These are phyloP conservation scores for Crocidura indochinensis DNA, from an alignment of 2,797 vertebrate species.

Conservation along the genomic window DNA sequence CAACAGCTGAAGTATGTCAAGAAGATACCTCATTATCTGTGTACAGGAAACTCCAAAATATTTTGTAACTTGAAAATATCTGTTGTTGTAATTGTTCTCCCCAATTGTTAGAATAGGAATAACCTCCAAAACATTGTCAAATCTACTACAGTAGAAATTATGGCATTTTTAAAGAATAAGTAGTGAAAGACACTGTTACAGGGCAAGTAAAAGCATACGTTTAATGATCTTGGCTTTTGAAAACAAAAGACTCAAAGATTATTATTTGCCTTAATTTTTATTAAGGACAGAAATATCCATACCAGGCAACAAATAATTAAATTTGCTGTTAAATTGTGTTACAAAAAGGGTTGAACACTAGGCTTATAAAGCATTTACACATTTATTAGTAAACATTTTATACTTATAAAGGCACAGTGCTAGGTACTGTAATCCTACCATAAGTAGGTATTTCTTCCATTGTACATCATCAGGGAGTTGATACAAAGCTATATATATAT, in stretches of 20 bases:
- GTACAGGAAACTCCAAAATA: slow-evolving; percentile 49
- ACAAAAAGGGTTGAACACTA: slow-evolving; percentile 69
- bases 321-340: slow-evolving; percentile 46
- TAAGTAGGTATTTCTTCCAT: slow-evolving; percentile 64
- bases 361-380: slow-evolving; percentile 68
- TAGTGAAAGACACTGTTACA: slow-evolving; percentile 54
- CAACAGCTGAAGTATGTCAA: slow-evolving; percentile 34
- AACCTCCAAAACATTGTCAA: too few species aligned
- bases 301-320: slow-evolving; percentile 63
- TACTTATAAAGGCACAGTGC: slow-evolving; percentile 81
- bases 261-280: slow-evolving; percentile 72
- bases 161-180: slow-evolving; percentile 48
- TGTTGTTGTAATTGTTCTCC: slow-evolving; percentile 53
- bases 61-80: slow-evolving; percentile 53
- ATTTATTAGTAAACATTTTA: slow-evolving; percentile 71
- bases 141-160: slow-evolving; percentile 36
- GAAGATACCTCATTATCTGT: slow-evolving; percentile 53
- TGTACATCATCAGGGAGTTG: slow-evolving; percentile 69
- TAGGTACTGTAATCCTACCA: slow-evolving; percentile 79
- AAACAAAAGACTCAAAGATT: slow-evolving; percentile 57
- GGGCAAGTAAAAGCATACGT: slow-evolving; percentile 68
- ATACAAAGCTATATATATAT: slow-evolving; percentile 53
- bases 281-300: slow-evolving; percentile 66
- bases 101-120: too few species aligned
- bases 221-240: slow-evolving; percentile 69